These are phyloP conservation scores for Melanotaenia maccullochi DNA, from an alignment of 2,797 vertebrate species.

Conservation along the genomic window DNA sequence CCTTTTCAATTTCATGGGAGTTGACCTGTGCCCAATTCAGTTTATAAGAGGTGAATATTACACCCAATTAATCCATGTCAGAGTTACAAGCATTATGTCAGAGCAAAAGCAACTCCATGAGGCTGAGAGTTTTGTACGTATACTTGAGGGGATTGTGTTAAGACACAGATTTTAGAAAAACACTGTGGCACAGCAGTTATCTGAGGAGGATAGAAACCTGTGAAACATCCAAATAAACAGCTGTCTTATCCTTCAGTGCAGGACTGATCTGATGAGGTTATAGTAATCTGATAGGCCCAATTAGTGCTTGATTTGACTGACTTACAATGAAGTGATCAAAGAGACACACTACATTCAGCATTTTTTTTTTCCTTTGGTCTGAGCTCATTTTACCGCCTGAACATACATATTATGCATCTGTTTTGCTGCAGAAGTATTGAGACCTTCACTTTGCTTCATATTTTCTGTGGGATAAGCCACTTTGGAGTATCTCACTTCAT, in stretches of 20 bases:
- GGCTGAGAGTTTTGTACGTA: neutral
- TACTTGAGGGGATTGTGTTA: neutral
- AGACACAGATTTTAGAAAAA: neutral
- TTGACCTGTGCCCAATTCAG: neutral
- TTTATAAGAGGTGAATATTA: no score
- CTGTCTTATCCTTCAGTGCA: no score
- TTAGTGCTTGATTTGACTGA: conserved; percentile 63
- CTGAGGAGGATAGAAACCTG: no score
- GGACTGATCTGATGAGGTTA: conserved; percentile 62
- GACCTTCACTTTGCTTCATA: conserved; percentile 12
- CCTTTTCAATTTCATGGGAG: neutral
- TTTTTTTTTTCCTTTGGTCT: neutral
- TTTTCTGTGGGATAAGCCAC: conserved; percentile 52
- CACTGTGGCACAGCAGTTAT: neutral
- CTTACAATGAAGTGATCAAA: conserved; percentile 63
- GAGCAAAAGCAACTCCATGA: neutral
- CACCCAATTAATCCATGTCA: neutral
- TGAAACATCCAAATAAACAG: no score
- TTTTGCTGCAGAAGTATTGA: conserved; percentile 24
- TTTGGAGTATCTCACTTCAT: conserved; percentile 48
- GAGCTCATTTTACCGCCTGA: neutral
- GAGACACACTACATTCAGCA: conserved; percentile 29
- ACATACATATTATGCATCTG: conserved; percentile 4
- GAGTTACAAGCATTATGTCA: neutral
- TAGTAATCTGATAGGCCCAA: conserved; percentile 65